Base-by-base conservation (phyloP, 2,797 vertebrate species). In the Aulostomus chinensis region DNA sequence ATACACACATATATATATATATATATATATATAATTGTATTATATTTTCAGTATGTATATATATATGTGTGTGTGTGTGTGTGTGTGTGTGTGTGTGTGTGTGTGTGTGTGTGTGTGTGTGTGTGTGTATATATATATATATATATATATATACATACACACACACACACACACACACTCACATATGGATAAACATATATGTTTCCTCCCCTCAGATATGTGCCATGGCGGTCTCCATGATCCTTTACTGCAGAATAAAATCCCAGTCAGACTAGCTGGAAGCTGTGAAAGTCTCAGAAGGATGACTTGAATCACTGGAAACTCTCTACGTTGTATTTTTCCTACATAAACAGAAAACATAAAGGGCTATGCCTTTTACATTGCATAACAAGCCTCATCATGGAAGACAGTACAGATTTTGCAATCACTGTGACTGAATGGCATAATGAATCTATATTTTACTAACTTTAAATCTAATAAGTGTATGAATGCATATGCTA, bases 201-300 rank as follows among this genome's bases (percentile, higher is more conserved):
- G n/a, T n/a, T n/a, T 22, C 7, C 31, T 43, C 37, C 35, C 67
- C 30, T 17, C 69, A 93, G 91, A 33, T 92, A 1, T 83, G 74
- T 31, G 90, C 88, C 36, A 91, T 93, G 91, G 21, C 26, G 5
- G 86, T 88, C 43, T 89, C 91, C 33, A 85, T 92, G 90, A 72
- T 17, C 28, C 71, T 93, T 2, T 92, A 69, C 74, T 85, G 87
- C 77, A 66, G 37, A 42, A 81, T 91, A 20, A 83, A 84, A 26
- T 81, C 80, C 14, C 68, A 24, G 18, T 18, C 1, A 4, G 40
- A 7, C 22, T 81, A 55, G 63, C 18, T 3, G 10, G 8, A 25
- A 18, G 10, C 6, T 13, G 9, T 1, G 7, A 42, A 10, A 13
- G 10, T n/a, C 17, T 34, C 3, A 14, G 10, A 31, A 14, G 38